Evolutionary conservation across 37 sponge, comb jelly and placozoan species (phyloP), one percentile per base, ranked within the genome.

Genomic region (Spongilla lacustris): DNA sequence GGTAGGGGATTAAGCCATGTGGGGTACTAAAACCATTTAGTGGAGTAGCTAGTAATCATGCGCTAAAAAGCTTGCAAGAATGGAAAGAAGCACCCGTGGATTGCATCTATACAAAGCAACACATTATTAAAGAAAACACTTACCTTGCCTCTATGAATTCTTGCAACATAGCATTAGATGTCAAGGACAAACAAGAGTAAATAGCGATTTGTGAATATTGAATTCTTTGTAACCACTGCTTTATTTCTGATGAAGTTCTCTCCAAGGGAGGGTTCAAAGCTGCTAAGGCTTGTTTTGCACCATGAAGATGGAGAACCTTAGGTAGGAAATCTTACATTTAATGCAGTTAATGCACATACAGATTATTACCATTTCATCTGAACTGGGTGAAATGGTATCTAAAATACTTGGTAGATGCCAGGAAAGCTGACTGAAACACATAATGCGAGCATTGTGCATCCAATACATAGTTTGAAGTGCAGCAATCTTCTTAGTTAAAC

Each of bases 391-490:
- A 10, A 46, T 46, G 46, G 24, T 17, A 68, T 46, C 46, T 46
- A 89, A 14, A 29, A 86, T 80, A 4, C 88, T 85, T 21, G 94
- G 94, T 10, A 37, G 13, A 0, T 80, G 67, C 3, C 75, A 38
- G 3, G 69, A 58, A 25, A 93, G 76, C 24, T 83, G 84, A 23
- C 81, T 76, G 78, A 93, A 93, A 73, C 88, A 87, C 58, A 80
- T n/a, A 22, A 93, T 37, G 69, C 82, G 81, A 49, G 67, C 26
- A 30, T 58, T 41, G 9, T 29, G 36, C 9, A 35, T 5, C 12
- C 48, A 19, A 49, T 93, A 86, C 23, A 86, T 88, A 38, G 83
- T 72, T 36, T 93, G 94, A 9, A 93, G 67, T 22, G 90, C 74
- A n/a, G 84, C 83, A 73, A 93, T 76, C 35, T 50, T 66, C 0